phyloP scores from a whole-genome alignment of 2,888 invertebrate species.

The Cybosia mesomella region DNA sequence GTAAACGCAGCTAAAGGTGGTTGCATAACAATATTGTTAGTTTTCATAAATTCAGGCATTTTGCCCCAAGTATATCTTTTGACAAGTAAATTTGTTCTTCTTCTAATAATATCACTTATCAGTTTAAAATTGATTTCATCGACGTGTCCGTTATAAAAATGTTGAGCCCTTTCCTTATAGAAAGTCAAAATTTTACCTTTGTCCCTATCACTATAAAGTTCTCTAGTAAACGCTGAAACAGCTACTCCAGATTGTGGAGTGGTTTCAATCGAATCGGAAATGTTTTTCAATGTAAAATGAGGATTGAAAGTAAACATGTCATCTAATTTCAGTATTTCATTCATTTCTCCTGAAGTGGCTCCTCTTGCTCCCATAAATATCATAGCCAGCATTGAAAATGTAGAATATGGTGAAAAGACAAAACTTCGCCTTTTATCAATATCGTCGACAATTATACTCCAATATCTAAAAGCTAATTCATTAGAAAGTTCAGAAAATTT shows the following conservation, averaged over 20 bases:
- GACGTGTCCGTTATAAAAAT: constrained; percentile 95
- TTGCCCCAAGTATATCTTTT: constrained; percentile 93
- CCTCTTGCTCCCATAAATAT: constrained; percentile 95
- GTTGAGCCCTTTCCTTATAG: constrained; percentile 95
- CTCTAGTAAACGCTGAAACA: constrained; percentile 93
- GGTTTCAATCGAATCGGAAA: constrained; percentile 92
- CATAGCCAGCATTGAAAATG: constrained; percentile 95
- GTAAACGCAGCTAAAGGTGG: constrained; percentile 94
- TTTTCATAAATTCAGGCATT: constrained; percentile 91
- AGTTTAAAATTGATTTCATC: constrained; percentile 94
- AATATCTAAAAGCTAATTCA: constrained; percentile 94
- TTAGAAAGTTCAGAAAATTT: constrained; percentile 93
- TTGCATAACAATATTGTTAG: constrained; percentile 90
- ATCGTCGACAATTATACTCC: constrained; percentile 90
- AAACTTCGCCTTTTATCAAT: constrained; percentile 92
- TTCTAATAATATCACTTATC: constrained; percentile 93
- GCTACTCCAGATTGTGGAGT: constrained; percentile 90
- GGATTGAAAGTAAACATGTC: constrained; percentile 97
- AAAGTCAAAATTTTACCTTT: constrained; percentile 94
- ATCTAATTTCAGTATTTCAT: constrained; percentile 93
- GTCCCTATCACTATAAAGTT: constrained; percentile 93
- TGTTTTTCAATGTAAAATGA: constrained; percentile 94
- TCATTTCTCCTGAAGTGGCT: constrained; percentile 96
- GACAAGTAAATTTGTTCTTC: constrained; percentile 93
- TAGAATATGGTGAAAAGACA: constrained; percentile 94